Evolutionary conservation across 2,888 invertebrate species (phyloP).

Genomic region (Omphaloscelis lunosa): DNA sequence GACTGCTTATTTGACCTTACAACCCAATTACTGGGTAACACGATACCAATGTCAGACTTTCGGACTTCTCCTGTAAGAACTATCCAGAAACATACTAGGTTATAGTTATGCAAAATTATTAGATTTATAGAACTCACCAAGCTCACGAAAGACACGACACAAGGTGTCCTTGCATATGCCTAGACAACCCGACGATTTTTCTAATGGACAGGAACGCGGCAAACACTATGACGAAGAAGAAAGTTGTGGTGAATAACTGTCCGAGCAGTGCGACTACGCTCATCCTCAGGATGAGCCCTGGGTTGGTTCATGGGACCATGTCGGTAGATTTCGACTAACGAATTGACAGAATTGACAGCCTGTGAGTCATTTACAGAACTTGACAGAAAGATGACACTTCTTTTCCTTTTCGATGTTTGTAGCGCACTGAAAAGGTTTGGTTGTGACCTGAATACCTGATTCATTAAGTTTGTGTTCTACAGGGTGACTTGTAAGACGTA

Average conservation of each 20-base stretch:
- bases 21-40: too few species aligned
- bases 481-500: too few species aligned
- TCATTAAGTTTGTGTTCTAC: background rate
- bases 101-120: background rate
- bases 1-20: background rate
- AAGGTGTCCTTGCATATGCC: background rate
- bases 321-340: constrained; percentile 35
- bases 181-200: constrained; percentile 25
- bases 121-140: constrained; percentile 16
- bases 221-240: constrained; percentile 41
- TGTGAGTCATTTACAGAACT: background rate
- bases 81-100: background rate
- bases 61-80: background rate
- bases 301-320: constrained; percentile 32
- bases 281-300: constrained; percentile 40
- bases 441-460: background rate
- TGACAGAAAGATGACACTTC: background rate
- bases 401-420: constrained; percentile 11
- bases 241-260: constrained; percentile 22
- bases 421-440: background rate
- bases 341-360: constrained; percentile 15
- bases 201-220: constrained; percentile 41
- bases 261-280: constrained; percentile 3
- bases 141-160: background rate
- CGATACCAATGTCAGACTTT: background rate